Evolutionary conservation across 2,888 invertebrate species (phyloP), one percentile per base, ranked within the genome.

Genomic region (Heliconius erato): DNA sequence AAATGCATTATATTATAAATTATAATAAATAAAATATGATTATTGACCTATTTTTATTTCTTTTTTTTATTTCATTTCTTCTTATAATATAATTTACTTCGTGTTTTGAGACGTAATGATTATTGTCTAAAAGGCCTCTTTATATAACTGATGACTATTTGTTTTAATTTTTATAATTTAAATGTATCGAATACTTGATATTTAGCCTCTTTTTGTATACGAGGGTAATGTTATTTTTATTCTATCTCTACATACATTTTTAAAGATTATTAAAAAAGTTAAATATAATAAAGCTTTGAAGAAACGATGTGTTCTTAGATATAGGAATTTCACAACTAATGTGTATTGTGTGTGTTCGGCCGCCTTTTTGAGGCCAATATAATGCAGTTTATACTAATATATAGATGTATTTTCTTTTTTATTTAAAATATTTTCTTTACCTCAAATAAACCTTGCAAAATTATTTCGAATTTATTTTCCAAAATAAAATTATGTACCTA

Each of bases 291-390:
- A 77, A 54, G 12, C 40, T 49, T 67, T 78, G 77, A 63, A 78
- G 71, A 83, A 83, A 83, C 82, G 80, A 86, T 86, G 86, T 86
- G 86, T 86, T 86, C 86, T 84, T 86, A 86, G 86, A 59, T 79
- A 35, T 86, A 86, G 85, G 85, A 71, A 79, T 84, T 86, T 86
- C 84, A 84, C 84, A 84, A 79, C 82, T 82, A 83, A 83, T 84
- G 77, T 83, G 79, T 83, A 78, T 67, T 40, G 72, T 84, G 40
- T 84, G 69, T 80, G 80, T 44, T 40, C 19, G 49, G 11, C 19
- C 26, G 32, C 44, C 14, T 79, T 28, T 40, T 44, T 49, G n/a
- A 40, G 40, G 59, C 19, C 74, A 32, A 23, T 32, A 59, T 74
- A 35, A 54, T 49, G n/a, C 6, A 35, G 35, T 35, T 19, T 69